Base-by-base conservation (phyloP, 2,888 invertebrate genomes). In the Caenorhabditis sp. region DNA sequence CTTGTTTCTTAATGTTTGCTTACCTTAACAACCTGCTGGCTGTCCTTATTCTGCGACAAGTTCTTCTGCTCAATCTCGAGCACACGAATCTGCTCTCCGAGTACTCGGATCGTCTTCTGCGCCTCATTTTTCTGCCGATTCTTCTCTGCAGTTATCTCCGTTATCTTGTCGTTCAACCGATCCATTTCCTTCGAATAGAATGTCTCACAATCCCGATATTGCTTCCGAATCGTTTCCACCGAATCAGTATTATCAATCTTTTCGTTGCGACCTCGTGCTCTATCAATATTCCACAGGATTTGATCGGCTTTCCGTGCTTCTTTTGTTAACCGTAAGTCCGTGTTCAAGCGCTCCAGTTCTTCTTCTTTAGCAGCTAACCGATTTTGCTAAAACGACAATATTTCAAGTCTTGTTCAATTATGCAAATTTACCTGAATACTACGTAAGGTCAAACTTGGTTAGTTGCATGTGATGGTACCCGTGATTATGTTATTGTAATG, bases 301-400 rank as follows among this genome's bases (percentile, higher is more conserved):
- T 85, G 85, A 74, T 89, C 89, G 0, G 88, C 87, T 41, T 82
- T 84, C 53, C 82, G 79, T 6, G 84, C 85, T 46, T 85, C 85
- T 65, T 84, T 88, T 7, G 82, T 83, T 43, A 88, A 71, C 39
- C 82, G 62, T 46, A 88, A 65, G 58, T 88, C 88, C 1, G 80
- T 82, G 24, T 80, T 84, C 48, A 87, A 61, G 6, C 84, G 92
- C 90, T 95, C 95, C 58, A 96, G 91, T 82, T 95, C 93, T 41
- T 95, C 92, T 86, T 94, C 93, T 71, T 95, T 90, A 89, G 95
- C 95, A 20, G 94, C 93, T 48, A 90, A 81, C 90, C 94, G 94
- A 85, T 95, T 95, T 45, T 88, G 85, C 87, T 93, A 37, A 71
- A 81, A 41, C 2, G 22, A 48, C 4, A 11, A 3, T 37, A n/a